Evolutionary conservation across 2,113 vertebrate genomes (phyloP).

Genomic region (Prionailurus viverrinus): DNA sequence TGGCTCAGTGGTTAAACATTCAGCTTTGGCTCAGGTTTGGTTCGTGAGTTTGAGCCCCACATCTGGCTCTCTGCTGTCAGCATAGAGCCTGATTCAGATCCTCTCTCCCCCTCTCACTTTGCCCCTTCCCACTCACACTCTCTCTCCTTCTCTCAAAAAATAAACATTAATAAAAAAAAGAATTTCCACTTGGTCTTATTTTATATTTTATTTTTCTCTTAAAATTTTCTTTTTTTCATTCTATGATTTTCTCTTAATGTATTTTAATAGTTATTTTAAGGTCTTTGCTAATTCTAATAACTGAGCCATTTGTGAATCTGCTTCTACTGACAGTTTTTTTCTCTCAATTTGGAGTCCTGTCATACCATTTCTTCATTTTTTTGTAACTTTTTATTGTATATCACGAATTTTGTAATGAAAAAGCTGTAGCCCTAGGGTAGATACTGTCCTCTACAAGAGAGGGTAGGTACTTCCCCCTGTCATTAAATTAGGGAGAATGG

Average conservation of each 20-base stretch:
- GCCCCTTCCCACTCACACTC: too few species aligned
- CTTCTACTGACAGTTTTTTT: background rate
- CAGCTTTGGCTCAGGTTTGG: too few species aligned
- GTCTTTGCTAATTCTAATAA: background rate
- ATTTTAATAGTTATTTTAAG: constrained; percentile 10
- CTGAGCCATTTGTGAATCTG: background rate
- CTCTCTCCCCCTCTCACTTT: too few species aligned
- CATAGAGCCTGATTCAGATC: too few species aligned
- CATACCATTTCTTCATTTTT: background rate
- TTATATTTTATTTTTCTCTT: background rate
- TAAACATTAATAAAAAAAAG: too few species aligned
- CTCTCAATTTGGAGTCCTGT: background rate
- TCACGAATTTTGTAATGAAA: background rate
- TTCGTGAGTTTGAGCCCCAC: too few species aligned
- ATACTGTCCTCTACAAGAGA: background rate
- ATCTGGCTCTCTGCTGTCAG: too few species aligned
- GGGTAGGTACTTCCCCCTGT: background rate
- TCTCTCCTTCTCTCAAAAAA: too few species aligned
- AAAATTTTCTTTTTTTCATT: background rate
- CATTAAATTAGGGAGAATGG: background rate
- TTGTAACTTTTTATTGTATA: background rate
- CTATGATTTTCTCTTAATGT: background rate
- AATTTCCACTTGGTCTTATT: background rate
- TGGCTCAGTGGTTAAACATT: too few species aligned
- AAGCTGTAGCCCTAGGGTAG: background rate